A percentile compares a stretch with the other conserved stretches of the same genome.
Conservation (phyloP, 2,113 vertebrate genomes). For the Crotalus tigris region DNA sequence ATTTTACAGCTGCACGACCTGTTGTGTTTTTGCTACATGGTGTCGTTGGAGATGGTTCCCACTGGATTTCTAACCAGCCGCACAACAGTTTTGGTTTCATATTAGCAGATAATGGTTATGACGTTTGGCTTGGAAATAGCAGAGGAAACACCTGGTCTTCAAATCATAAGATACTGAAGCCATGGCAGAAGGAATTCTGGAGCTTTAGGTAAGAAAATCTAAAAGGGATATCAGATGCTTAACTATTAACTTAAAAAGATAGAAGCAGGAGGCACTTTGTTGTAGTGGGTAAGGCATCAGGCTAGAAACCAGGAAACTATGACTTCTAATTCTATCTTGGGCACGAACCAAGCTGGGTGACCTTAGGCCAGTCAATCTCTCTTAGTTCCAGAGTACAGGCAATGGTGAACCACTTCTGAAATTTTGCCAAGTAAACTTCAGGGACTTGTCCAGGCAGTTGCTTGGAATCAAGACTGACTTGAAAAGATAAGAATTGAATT, state of each 20-base stretch:
- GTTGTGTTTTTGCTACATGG: constrained; percentile 82
- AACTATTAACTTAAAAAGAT: background rate
- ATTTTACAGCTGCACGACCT: constrained; percentile 65
- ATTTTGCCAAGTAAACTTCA: background rate
- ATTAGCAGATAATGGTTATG: constrained; percentile 83
- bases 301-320: background rate
- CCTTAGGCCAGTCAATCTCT: background rate
- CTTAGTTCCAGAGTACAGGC: background rate
- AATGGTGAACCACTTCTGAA: background rate
- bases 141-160: constrained; percentile 87
- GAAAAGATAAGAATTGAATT: background rate
- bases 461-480: background rate
- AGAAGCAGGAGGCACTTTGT: background rate
- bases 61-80: constrained; percentile 84
- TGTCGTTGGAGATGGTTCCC: constrained; percentile 80
- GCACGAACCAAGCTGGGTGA: background rate
- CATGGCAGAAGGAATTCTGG: constrained; percentile 80
- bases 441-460: background rate
- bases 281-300: background rate
- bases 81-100: constrained; percentile 82
- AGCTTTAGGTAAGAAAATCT: constrained; percentile 76
- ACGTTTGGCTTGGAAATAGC: constrained; percentile 90
- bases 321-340: background rate
- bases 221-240: background rate
- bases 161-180: constrained; percentile 71